phyloP scores from a whole-genome alignment of 2,797 vertebrate genomes.

The Botia almorhae region DNA sequence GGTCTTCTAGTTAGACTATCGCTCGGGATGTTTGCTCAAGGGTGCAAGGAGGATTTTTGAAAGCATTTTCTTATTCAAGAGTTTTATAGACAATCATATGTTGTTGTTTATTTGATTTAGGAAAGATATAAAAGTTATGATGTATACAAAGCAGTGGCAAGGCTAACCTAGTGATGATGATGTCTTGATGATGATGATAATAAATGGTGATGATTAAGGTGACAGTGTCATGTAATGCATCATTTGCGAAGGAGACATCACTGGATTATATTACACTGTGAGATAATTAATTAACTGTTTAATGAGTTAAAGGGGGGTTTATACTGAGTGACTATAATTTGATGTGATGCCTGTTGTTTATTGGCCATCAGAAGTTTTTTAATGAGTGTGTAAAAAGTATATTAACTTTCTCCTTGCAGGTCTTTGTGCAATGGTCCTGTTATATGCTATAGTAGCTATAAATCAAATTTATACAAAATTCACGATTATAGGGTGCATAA shows the following conservation, averaged over 20 bases:
- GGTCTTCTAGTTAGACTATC: constrained; percentile 41
- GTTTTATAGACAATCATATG: neutral
- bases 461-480: neutral
- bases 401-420: neutral
- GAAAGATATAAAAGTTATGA: neutral
- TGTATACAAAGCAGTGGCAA: neutral
- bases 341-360: neutral
- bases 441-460: neutral
- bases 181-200: constrained; percentile 14
- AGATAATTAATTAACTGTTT: constrained; percentile 1
- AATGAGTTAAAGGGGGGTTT: neutral
- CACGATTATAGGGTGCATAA: neutral
- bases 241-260: neutral
- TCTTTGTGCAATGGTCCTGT: neutral
- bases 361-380: neutral
- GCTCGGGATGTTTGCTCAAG: constrained; percentile 27
- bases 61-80: neutral
- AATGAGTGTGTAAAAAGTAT: neutral
- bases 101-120: neutral
- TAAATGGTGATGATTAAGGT: constrained; percentile 10
- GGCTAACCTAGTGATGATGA: neutral
- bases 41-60: constrained; percentile 5
- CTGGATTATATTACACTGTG: neutral
- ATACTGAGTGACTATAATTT: neutral
- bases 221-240: neutral